phyloP scores from a whole-genome alignment of 2,888 invertebrate species.

The Criorhina ranunculi region DNA sequence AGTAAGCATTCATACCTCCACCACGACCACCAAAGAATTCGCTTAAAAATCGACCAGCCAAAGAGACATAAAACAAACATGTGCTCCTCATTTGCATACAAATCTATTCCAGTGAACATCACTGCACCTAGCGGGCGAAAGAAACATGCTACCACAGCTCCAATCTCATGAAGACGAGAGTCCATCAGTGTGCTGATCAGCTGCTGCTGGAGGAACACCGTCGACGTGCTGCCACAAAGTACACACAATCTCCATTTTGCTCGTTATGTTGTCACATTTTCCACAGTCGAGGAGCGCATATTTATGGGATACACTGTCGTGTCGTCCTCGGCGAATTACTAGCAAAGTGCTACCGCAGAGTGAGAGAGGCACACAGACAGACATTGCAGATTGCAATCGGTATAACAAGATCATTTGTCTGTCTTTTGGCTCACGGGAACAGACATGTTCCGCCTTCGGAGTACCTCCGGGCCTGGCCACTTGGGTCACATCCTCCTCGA shows the following conservation, averaged over 20 bases:
- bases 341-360: slow-evolving; percentile 71
- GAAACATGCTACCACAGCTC: slow-evolving; percentile 55
- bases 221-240: slow-evolving; percentile 45
- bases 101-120: slow-evolving; percentile 70
- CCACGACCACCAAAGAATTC: slow-evolving; percentile 31
- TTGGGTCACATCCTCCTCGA: slow-evolving; percentile 37
- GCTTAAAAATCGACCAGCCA: slow-evolving; percentile 20
- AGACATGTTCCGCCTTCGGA: slow-evolving; percentile 71
- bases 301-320: slow-evolving; percentile 74
- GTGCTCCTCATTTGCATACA: slow-evolving; percentile 68
- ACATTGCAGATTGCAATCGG: slow-evolving; percentile 69
- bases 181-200: slow-evolving; percentile 64
- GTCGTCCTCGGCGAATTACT: slow-evolving; percentile 69
- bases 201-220: slow-evolving; percentile 17
- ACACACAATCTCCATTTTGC: slow-evolving; percentile 45
- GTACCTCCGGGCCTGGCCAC: slow-evolving; percentile 41
- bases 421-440: slow-evolving; percentile 67
- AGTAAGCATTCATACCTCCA: slow-evolving; percentile 40
- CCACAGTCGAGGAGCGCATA: slow-evolving; percentile 56
- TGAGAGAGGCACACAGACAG: slow-evolving; percentile 57
- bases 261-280: slow-evolving; percentile 75
- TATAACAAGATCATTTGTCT: slow-evolving; percentile 76
- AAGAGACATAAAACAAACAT: slow-evolving; percentile 21
- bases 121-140: slow-evolving; percentile 53
- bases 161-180: slow-evolving; percentile 43